Percentiles rank a stretch among this genome's conserved stretches.
Conservation (phyloP, 2,113 vertebrate species). For the Saccopteryx leptura region DNA sequence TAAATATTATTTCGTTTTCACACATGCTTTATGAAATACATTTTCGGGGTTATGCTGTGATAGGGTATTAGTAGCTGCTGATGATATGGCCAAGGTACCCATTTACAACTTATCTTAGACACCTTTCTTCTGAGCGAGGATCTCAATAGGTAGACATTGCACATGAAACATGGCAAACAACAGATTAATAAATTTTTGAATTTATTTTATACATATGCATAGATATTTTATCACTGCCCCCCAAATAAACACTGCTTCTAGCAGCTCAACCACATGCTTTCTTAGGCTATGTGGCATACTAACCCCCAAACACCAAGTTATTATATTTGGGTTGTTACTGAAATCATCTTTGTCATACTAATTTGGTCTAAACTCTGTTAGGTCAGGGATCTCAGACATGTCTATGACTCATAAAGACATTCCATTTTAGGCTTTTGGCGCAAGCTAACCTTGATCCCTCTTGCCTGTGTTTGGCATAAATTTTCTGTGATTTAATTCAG, state of each 20-base stretch:
- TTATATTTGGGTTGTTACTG: neutral
- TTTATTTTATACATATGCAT: neutral
- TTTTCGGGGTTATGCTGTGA: neutral
- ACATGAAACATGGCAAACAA: neutral
- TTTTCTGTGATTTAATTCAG: neutral
- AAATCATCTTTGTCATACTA: neutral
- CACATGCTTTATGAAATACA: neutral
- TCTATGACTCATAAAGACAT: neutral
- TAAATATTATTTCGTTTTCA: slow-evolving; percentile 35
- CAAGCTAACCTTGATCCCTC: neutral
- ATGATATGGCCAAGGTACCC: neutral
- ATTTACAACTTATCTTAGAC: neutral
- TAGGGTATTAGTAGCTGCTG: neutral
- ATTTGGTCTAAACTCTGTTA: neutral
- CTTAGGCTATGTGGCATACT: neutral
- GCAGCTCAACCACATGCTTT: neutral
- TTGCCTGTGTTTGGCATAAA: slow-evolving; percentile 24
- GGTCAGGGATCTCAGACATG: neutral
- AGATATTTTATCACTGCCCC: neutral
- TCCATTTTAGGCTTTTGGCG: neutral
- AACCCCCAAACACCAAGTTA: neutral
- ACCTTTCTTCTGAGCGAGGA: neutral
- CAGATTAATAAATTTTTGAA: neutral
- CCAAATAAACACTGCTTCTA: neutral
- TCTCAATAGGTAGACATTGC: neutral